Evolutionary conservation across 2,113 vertebrate genomes (phyloP), one percentile per base, ranked within the genome.

Genomic region (Anser cygnoides): DNA sequence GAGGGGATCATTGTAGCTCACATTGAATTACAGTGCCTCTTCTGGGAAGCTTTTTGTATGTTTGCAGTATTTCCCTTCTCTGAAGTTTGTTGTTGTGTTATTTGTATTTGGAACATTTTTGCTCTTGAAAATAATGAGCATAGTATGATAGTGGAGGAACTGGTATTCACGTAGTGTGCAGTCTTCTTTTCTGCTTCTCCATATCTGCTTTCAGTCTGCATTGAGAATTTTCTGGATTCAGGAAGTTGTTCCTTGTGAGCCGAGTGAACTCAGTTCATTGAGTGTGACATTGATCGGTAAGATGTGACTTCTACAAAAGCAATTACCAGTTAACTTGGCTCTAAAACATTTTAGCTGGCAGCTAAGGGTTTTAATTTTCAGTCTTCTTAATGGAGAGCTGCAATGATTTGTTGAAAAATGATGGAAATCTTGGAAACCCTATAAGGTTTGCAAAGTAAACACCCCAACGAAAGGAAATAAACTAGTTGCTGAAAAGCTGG

Each of bases 341-440:
- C 25, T 73, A 80, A 93, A 92, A 55, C 23, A 39, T 91, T 93
- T 95, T 85, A 95, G 33, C 35, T 79, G 86, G 37, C 58, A 92
- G 49, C 29, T 61, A 75, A 82, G 57, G 66, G 35, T 37, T 91
- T 89, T 77, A 57, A 75, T 82, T 95, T 87, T 68, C 72, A 86
- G 7, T 26, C 63, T 90, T 95, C 65, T 88, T 91, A 92, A 84
- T 65, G 50, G 54, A 87, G 78, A 89, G 88, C 83, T 65, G 57
- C 59, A 86, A 63, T 49, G 41, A 52, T 81, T 85, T 5, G 1
- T 67, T 92, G 66, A 71, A 92, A 91, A 62, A 87, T 72, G 46
- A 37, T 80, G 35, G 33, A 31, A 72, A 35, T 82, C 59, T 91
- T 87, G 28, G 49, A 95, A 96, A 78, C 73, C 37, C n/a, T n/a